Conservation (phyloP, 2,113 vertebrate species). For the Podiceps cristatus region DNA sequence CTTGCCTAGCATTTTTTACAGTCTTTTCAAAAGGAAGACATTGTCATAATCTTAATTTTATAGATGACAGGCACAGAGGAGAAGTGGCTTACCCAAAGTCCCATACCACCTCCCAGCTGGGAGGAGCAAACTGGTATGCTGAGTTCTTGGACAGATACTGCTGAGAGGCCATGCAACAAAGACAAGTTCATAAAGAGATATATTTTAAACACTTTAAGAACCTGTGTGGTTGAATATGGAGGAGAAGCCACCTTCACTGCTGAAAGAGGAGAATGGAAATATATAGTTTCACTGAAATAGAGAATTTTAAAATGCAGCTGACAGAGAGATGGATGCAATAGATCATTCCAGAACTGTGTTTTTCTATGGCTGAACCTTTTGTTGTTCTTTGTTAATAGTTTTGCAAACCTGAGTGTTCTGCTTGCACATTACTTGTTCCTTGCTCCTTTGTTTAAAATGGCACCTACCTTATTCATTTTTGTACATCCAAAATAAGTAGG, state of each 20-base stretch:
- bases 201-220: background rate
- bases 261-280: background rate
- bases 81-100: background rate
- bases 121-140: background rate
- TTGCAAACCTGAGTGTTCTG: background rate
- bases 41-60: background rate
- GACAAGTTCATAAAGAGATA: background rate
- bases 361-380: background rate
- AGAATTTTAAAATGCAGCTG: background rate
- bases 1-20: background rate
- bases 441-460: background rate
- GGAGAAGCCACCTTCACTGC: background rate
- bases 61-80: background rate
- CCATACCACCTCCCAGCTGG: background rate
- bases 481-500: background rate
- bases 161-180: background rate
- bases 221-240: background rate
- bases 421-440: background rate
- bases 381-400: background rate
- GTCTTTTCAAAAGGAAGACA: background rate
- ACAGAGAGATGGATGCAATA: background rate
- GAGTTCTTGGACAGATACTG: background rate
- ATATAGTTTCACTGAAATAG: background rate
- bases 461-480: background rate
- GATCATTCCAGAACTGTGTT: background rate